Percentiles rank a stretch among this genome's conserved stretches.
Evolutionary conservation across 1,140 invertebrate species (phyloP).

Genomic region (Neodiprion lecontei): DNA sequence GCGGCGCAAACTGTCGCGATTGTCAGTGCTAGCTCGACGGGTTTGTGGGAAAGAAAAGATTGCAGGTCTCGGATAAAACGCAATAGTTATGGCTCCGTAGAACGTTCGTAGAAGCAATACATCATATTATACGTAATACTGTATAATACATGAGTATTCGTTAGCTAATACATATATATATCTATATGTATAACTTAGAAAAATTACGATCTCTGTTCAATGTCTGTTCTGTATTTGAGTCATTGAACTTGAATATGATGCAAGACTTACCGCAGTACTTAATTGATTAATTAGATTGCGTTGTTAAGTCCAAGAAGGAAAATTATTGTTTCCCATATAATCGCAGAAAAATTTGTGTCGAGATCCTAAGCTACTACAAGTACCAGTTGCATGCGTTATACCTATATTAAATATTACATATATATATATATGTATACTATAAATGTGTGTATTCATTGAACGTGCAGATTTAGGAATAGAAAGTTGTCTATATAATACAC

Average conservation of each 20-base stretch:
- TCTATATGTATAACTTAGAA: too few relatives aligned
- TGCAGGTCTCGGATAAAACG: slow-evolving; percentile 14
- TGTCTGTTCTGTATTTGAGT: too few relatives aligned
- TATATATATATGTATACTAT: neutral
- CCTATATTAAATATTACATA: neutral
- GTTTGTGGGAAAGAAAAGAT: slow-evolving; percentile 22
- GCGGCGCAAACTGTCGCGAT: slow-evolving; percentile 37
- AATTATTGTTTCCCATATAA: neutral
- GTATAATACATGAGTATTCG: neutral
- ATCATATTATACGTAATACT: too few relatives aligned
- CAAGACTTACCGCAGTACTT: too few relatives aligned
- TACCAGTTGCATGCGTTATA: slow-evolving; percentile 13
- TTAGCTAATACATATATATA: neutral
- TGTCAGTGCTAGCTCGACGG: neutral
- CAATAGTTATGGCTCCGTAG: slow-evolving; percentile 18
- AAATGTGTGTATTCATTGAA: neutral
- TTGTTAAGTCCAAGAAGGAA: neutral
- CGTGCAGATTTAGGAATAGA: too few relatives aligned
- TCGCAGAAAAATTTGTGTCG: neutral
- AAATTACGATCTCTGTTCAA: too few relatives aligned
- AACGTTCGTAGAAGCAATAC: slow-evolving; percentile 45
- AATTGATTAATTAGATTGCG: too few relatives aligned
- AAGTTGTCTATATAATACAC: too few relatives aligned
- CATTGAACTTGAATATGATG: too few relatives aligned
- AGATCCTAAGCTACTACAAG: slow-evolving; percentile 31